Evolutionary conservation across 2,797 vertebrate genomes (phyloP).

Genomic region (Phalanger gymnotis): DNA sequence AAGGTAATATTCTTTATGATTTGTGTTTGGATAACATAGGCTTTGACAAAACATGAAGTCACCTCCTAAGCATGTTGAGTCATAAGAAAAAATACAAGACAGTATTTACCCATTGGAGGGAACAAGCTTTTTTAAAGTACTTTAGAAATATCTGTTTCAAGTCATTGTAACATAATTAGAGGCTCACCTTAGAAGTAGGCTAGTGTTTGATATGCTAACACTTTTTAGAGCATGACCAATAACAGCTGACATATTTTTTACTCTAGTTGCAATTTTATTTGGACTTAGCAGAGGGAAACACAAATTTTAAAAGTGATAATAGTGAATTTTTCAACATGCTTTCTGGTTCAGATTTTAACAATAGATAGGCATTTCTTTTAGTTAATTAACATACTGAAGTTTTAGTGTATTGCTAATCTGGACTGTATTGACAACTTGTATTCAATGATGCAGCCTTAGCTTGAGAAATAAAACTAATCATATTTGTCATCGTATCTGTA

Average conservation of each 20-base stretch:
- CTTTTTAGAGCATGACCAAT: neutral
- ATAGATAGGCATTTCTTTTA: neutral
- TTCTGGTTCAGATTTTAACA: neutral
- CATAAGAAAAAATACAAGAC: neutral
- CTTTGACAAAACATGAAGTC: neutral
- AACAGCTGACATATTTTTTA: neutral
- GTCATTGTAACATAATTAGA: neutral
- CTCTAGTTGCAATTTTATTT: neutral
- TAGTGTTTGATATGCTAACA: neutral
- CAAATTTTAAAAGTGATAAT: neutral
- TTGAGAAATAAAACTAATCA: slow-evolving; percentile 43
- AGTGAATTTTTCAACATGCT: slow-evolving; percentile 6
- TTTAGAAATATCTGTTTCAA: neutral
- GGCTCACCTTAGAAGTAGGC: neutral
- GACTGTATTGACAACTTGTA: neutral
- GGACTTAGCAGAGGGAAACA: neutral
- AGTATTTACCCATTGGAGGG: neutral
- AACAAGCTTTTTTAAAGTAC: neutral
- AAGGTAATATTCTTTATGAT: neutral
- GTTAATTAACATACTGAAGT: slow-evolving; percentile 28
- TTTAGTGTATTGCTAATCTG: slow-evolving; percentile 25
- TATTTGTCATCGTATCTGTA: slow-evolving; percentile 2
- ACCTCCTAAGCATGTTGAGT: neutral
- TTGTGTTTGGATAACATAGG: neutral
- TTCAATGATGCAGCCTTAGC: slow-evolving; percentile 33